Conservation (phyloP, 1,140 invertebrate genomes). For the Drosophila fuyamai region DNA sequence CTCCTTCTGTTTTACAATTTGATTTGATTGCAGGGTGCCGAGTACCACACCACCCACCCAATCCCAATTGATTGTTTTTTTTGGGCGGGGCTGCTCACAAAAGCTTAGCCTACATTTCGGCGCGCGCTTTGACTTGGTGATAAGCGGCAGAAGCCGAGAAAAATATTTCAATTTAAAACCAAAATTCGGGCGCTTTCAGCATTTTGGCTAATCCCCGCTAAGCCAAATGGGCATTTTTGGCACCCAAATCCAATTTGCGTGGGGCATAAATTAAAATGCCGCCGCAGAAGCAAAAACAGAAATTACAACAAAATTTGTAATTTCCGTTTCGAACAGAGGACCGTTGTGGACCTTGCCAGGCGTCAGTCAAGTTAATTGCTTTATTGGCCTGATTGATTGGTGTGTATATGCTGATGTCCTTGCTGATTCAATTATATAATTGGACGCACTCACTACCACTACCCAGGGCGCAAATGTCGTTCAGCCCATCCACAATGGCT, state of each 20-base stretch:
- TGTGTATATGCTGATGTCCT: slow-evolving; percentile 55
- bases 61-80: slow-evolving; percentile 47
- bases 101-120: slow-evolving; percentile 77
- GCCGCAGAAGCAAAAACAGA: slow-evolving; percentile 40
- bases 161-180: slow-evolving; percentile 52
- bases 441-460: slow-evolving; percentile 36
- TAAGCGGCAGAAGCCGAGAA: slow-evolving; percentile 24
- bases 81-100: slow-evolving; percentile 28
- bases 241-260: slow-evolving; percentile 69
- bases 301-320: slow-evolving; percentile 53
- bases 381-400: slow-evolving; percentile 72
- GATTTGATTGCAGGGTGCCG: slow-evolving; percentile 21
- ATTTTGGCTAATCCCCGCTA: slow-evolving; percentile 72
- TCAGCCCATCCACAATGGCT: slow-evolving; percentile 44
- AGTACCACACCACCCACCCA: background rate
- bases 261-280: slow-evolving; percentile 69
- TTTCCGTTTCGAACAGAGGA: slow-evolving; percentile 61
- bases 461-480: slow-evolving; percentile 1
- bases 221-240: slow-evolving; percentile 66
- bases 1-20: slow-evolving; percentile 27
- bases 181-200: slow-evolving; percentile 14
- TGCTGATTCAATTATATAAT: slow-evolving; percentile 77
- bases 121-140: slow-evolving; percentile 27
- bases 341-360: slow-evolving; percentile 1
- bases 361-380: slow-evolving; percentile 65